These are phyloP conservation scores for Melipona beecheii DNA, from an alignment of 2,888 invertebrate genomes.

Conservation along the genomic window DNA sequence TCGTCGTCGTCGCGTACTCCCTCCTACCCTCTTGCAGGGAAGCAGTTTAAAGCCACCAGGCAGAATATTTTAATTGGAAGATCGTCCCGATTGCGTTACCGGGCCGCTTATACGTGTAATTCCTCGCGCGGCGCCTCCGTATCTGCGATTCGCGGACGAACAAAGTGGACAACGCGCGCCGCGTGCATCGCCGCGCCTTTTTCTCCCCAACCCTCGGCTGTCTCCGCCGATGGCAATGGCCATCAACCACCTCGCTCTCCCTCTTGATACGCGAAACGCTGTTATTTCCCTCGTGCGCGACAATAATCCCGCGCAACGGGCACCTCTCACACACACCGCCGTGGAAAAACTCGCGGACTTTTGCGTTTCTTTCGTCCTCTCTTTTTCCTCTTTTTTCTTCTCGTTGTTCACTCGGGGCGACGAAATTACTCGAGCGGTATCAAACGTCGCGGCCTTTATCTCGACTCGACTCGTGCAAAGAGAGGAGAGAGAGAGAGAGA, in stretches of 20 bases:
- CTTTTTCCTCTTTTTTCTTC: background rate
- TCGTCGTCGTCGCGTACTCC: slow-evolving; percentile 11
- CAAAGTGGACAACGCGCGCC: slow-evolving; percentile 57
- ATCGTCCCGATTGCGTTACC: slow-evolving; percentile 67
- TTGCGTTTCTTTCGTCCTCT: too few species aligned
- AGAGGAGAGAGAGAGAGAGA: background rate
- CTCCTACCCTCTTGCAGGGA: slow-evolving; percentile 27
- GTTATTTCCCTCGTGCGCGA: slow-evolving; percentile 43
- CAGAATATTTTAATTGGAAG: slow-evolving; percentile 74
- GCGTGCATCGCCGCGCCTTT: background rate
- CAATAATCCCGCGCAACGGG: slow-evolving; percentile 34
- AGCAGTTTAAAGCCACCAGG: slow-evolving; percentile 70
- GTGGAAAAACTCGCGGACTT: too few species aligned
- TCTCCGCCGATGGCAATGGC: background rate
- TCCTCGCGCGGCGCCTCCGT: slow-evolving; percentile 46
- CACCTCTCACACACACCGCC: background rate
- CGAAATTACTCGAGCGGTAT: slow-evolving; percentile 58
- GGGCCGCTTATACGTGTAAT: slow-evolving; percentile 61
- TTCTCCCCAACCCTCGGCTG: background rate
- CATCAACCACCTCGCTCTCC: background rate
- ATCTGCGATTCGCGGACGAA: slow-evolving; percentile 54
- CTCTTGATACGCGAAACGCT: slow-evolving; percentile 20
- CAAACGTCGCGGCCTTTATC: slow-evolving; percentile 53
- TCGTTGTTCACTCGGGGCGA: slow-evolving; percentile 13
- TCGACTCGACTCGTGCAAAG: slow-evolving; percentile 22